Base-by-base conservation (phyloP, 2,113 vertebrate genomes). In the Chloroceryle aenea region DNA sequence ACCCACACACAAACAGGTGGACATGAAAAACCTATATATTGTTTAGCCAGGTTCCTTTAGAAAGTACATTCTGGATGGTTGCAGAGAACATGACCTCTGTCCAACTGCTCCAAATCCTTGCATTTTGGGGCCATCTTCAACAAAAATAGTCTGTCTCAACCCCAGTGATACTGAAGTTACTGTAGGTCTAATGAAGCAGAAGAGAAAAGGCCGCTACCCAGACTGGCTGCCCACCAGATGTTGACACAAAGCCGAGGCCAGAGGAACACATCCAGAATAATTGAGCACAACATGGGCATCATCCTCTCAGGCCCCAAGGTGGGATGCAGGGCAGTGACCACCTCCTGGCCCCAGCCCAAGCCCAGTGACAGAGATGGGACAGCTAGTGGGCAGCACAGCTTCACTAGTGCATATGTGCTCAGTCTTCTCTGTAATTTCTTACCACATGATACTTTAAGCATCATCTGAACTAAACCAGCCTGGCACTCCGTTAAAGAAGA, bases 281-380 rank as follows among this genome's bases (percentile, higher is more conserved):
- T 5, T 59, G 59, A 85, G 38, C 63, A 29, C 58, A 36, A 42
- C n/a, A 7, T 0, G 0, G 29, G 12, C 22, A 90, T 16, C 23
- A 5, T 16, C 58, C 47, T 38, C 48, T 25, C 29, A 30, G 9
- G 64, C 25, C 25, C 16, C 17, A 19, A 7, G 12, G 32, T 2
- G 7, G 61, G 40, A 66, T 1, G 2, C 36, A 52, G 22, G 66
- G 15, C 4, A 2, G 13, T 0, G 2, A 18, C 1, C 68, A 14
- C 5, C 32, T 67, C 56, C 52, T n/a, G 1, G 0, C 4, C 38
- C 26, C 45, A 52, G 4, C 10, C 21, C 78, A 58, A 77, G 21
- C 9, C 45, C 2, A 0, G 13, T 7, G n/a, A 45, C 0, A 1
- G 52, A 21, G 52, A 42, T 1, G 0, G 14, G 38, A 42, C 22